Evolutionary conservation across 2,113 vertebrate species (phyloP), one percentile per base, ranked within the genome.

Genomic region (Lates calcarifer): DNA sequence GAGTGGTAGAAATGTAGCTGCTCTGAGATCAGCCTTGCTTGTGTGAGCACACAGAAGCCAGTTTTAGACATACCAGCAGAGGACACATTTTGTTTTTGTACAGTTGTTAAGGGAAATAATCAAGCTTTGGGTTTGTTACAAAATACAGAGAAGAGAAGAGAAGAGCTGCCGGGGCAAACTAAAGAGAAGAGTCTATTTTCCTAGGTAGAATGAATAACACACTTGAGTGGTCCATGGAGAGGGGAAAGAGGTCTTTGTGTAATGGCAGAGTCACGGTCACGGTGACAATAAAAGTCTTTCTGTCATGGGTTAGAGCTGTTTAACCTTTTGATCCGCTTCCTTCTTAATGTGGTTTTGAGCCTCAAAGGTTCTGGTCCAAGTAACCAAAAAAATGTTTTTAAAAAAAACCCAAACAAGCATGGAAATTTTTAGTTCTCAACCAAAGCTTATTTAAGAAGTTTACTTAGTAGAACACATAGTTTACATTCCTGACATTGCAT

Each of bases 301-400:
- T 74, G 84, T 89, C 84, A 69, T 72, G 81, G 79, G 84, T 88
- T 87, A 37, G 76, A 92, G 78, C 77, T 49, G 74, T 91, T 93
- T 91, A 90, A 92, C 92, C 90, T 93, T 88, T 86, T 88, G 84
- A 91, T 89, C 85, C 74, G 80, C 64, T 74, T 43, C 57, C 58
- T 28, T 47, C 75, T 71, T 86, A 65, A 80, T 78, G 83, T 70
- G 75, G 49, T 68, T 82, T 69, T 62, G 43, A 74, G 71, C 65
- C 76, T 67, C 35, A 17, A 67, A 53, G 41, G 51, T 75, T 79
- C 18, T 74, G 31, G 17, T 47, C 17, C 20, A 24, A 76, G 17
- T 2, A 56, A 68, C 64, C 61, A 22, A 60, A 39, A 41, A 2
- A 39, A 63, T n/a, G 9, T 51, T 33, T 63, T 37, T 49, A 12